Base-by-base conservation (phyloP, 2,888 invertebrate genomes). In the Zaprionus obscuricornis region DNA sequence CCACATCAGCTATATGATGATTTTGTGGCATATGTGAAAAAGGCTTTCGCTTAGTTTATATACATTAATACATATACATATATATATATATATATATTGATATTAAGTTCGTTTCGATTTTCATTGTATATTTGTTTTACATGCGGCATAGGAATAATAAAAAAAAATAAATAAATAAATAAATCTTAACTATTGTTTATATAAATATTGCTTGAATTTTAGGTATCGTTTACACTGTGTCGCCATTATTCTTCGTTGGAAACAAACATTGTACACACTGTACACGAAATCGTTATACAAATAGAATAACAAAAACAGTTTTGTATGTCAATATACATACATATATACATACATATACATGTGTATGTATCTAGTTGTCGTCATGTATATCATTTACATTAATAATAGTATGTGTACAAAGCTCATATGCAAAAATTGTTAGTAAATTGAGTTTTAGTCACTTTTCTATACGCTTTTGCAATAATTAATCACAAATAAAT, bases 1-100 rank as follows among this genome's bases (percentile, higher is more conserved):
- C 96, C 98, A 0, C 89, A 93, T 36, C 68, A 94, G 0, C 83
- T 98, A 18, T 94, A 95, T 1, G 90, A 92, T 0, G 96, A 97
- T 86, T 89, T 97, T 6, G 92, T 92, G 81, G 76, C 89, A 1
- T 94, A 93, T 27, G 91, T 94, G 0, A 84, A 89, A 0, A 91
- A 91, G 49, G 74, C 67, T 0, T 47, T 52, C 13, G 27, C 8
- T 33, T 51, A 75, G 13, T 14, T n/a, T 3, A 5, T n/a, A n/a
- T n/a, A n/a, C n/a, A n/a, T n/a, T n/a, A n/a, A n/a, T n/a, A n/a
- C n/a, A n/a, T n/a, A n/a, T n/a, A n/a, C n/a, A n/a, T n/a, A n/a
- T n/a, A n/a, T n/a, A n/a, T n/a, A 5, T 7, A 26, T 42, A 26
- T 33, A 8, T 8, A 10, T 24, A 14, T 5, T 24, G 33, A 22